Conservation (phyloP, 2,113 vertebrate genomes). For the Caretta caretta region DNA sequence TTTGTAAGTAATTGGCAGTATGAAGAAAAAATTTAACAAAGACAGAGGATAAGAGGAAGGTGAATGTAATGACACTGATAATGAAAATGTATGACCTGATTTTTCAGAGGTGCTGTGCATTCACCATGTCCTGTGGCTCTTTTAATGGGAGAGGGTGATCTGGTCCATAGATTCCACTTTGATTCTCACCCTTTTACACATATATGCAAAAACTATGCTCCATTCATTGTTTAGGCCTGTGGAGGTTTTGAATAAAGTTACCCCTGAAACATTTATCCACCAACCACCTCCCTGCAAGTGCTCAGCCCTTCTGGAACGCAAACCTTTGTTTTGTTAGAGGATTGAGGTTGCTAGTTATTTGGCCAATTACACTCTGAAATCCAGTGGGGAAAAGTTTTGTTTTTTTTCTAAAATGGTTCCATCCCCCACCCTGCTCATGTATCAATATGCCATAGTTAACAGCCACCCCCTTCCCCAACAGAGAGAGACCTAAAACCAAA, state of each 20-base stretch:
- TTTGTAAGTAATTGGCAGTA: background rate
- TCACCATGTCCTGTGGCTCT: background rate
- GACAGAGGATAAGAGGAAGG: background rate
- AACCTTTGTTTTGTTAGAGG: background rate
- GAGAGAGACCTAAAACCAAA: background rate
- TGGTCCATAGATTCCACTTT: background rate
- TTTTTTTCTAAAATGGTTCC: background rate
- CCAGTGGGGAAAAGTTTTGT: background rate
- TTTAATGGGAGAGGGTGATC: background rate
- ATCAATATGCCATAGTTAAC: background rate
- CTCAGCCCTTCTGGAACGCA: background rate
- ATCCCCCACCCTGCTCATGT: background rate
- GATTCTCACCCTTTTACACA: background rate
- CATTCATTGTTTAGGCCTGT: background rate
- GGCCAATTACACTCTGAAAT: background rate
- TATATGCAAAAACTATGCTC: background rate
- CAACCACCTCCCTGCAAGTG: background rate
- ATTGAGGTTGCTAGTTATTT: background rate
- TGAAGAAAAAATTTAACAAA: background rate
- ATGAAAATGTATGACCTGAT: background rate
- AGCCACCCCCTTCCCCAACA: background rate
- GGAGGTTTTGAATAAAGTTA: background rate
- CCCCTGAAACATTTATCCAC: background rate
- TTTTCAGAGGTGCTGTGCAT: background rate
- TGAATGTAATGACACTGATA: background rate